Conservation (phyloP, 2,113 vertebrate species). For the Andinoacara biseriatus region DNA sequence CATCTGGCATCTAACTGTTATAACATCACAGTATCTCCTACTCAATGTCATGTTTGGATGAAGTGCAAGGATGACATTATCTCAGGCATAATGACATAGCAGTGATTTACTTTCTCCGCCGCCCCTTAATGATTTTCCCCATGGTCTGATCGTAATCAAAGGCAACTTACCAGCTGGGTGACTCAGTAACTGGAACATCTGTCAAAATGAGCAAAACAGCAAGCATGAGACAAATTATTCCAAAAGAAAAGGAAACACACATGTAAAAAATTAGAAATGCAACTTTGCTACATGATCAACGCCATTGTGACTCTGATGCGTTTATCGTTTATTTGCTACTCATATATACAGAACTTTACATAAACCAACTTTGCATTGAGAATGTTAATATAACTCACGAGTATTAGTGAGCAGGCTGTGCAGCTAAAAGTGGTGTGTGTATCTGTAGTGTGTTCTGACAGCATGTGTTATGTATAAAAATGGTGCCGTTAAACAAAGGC, state of each 20-base stretch:
- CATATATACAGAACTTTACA: background rate
- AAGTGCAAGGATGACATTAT: slow-evolving; percentile 40
- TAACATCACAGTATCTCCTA: slow-evolving; percentile 7
- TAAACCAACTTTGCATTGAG: background rate
- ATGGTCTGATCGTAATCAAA: slow-evolving; percentile 37
- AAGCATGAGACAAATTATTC: slow-evolving; percentile 40
- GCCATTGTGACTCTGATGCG: background rate
- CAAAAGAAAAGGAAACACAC: background rate
- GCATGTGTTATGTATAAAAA: background rate
- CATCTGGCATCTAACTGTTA: slow-evolving; percentile 47
- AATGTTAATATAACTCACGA: background rate
- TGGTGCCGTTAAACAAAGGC: slow-evolving; percentile 24
- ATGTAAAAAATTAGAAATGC: background rate
- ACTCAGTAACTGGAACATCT: slow-evolving; percentile 71
- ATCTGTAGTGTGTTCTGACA: background rate
- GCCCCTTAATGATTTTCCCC: slow-evolving; percentile 7
- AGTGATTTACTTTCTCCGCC: slow-evolving; percentile 26
- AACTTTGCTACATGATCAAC: background rate
- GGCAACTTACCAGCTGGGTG: slow-evolving; percentile 71
- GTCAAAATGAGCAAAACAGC: slow-evolving; percentile 51
- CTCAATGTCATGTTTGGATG: slow-evolving; percentile 8
- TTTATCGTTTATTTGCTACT: background rate
- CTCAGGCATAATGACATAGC: slow-evolving; percentile 35
- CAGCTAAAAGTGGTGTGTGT: background rate
- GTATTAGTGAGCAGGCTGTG: background rate